These are phyloP conservation scores for Synanthedon formicaeformis DNA, from an alignment of 2,888 invertebrate genomes.

Conservation along the genomic window DNA sequence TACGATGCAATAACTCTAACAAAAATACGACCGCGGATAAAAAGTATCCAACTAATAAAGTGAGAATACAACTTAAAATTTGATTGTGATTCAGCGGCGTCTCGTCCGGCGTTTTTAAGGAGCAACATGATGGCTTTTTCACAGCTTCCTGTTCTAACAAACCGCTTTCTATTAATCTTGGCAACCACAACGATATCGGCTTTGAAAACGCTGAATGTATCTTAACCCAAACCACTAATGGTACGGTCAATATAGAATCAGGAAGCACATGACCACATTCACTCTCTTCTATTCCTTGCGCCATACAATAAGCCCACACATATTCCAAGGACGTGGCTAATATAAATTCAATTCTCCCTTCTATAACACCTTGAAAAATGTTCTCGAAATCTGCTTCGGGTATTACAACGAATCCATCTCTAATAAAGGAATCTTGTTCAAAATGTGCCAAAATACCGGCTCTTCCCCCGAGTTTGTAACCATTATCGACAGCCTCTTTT, in stretches of 20 bases:
- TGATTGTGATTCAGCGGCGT: constrained; percentile 35
- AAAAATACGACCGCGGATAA: constrained; percentile 29
- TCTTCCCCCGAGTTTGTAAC: constrained; percentile 39
- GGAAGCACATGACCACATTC: constrained; percentile 40
- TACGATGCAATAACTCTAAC: constrained; percentile 24
- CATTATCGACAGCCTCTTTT: constrained; percentile 30
- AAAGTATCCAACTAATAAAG: constrained; percentile 28
- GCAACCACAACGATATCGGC: constrained; percentile 31
- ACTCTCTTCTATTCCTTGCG: constrained; percentile 34
- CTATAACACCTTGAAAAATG: constrained; percentile 29
- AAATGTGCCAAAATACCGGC: constrained; percentile 38
- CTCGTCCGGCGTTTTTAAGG: constrained; percentile 23
- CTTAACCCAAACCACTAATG: constrained; percentile 44
- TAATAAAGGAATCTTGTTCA: constrained; percentile 38
- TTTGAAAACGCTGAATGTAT: constrained; percentile 34
- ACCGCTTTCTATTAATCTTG: constrained; percentile 41
- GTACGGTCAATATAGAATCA: constrained; percentile 42
- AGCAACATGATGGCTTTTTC: constrained; percentile 15
- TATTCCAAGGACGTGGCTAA: constrained; percentile 45
- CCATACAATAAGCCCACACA: constrained; percentile 34
- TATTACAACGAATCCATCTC: constrained; percentile 29
- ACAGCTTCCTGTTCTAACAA: constrained; percentile 28
- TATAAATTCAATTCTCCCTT: constrained; percentile 33
- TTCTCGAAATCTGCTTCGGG: constrained; percentile 36
- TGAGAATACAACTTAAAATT: constrained; percentile 34